Evolutionary conservation across 2,113 vertebrate genomes (phyloP).

Genomic region (Callionymus lyra): DNA sequence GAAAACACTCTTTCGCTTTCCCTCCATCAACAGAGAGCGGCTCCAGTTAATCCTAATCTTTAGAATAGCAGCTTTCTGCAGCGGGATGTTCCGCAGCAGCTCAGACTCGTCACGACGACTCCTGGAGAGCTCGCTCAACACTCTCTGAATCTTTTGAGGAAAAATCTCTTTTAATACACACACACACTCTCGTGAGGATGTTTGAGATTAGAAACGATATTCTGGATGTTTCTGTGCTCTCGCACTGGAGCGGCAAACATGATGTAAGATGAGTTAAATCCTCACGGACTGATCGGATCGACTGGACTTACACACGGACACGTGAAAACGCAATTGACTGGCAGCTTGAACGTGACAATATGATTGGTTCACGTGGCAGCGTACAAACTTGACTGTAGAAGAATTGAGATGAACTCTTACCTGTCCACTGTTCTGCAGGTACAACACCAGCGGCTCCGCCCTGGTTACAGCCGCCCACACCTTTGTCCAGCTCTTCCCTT

Average conservation of each 20-base stretch:
- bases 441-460: conserved; percentile 74
- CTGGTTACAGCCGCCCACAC: conserved; percentile 75
- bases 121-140: no score
- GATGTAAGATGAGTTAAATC: conserved; percentile 36
- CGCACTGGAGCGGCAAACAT: no score
- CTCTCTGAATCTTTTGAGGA: not conserved
- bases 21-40: no score
- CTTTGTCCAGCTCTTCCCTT: conserved; percentile 76
- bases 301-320: conserved; percentile 16
- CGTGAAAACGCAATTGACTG: no score
- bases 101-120: no score
- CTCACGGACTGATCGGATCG: conserved; percentile 15
- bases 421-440: conserved; percentile 73
- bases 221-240: no score
- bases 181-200: not conserved
- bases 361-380: no score
- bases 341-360: no score
- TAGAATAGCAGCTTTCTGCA: conserved; percentile 38
- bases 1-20: conserved; percentile 9
- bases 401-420: conserved; percentile 48
- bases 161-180: not conserved
- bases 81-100: no score
- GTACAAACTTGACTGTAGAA: no score
- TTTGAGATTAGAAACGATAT: not conserved
- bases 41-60: conserved; percentile 60